Conservation (phyloP, 1,140 invertebrate genomes). For the Plutomurus gul region DNA sequence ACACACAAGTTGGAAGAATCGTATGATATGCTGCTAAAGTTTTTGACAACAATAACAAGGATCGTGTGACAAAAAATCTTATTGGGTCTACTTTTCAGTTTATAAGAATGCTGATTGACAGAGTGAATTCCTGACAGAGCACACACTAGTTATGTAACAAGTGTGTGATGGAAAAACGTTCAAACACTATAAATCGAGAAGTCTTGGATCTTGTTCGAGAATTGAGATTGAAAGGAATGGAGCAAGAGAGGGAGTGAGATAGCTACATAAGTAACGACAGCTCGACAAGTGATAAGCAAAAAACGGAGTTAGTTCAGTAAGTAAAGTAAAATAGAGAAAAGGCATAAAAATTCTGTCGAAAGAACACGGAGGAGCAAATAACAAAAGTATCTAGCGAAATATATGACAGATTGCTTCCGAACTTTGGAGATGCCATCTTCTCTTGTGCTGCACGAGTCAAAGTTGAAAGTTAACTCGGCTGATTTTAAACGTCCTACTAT, state of each 20-base stretch:
- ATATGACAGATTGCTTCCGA: slow-evolving; percentile 24
- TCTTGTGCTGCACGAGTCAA: neutral
- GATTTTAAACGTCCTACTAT: neutral
- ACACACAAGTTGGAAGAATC: no score
- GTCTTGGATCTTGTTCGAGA: neutral
- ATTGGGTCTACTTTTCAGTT: slow-evolving; percentile 14
- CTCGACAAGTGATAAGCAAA: slow-evolving; percentile 23
- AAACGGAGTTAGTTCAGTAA: neutral
- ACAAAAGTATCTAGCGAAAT: slow-evolving; percentile 18
- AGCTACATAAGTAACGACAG: no score
- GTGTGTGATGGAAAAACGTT: slow-evolving; percentile 6
- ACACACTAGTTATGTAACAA: slow-evolving; percentile 14
- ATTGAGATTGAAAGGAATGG: neutral
- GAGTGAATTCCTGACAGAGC: neutral
- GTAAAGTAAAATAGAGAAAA: neutral
- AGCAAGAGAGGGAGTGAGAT: no score
- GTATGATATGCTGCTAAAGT: no score
- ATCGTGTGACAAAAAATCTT: neutral
- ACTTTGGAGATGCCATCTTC: neutral
- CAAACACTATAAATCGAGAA: slow-evolving; percentile 1
- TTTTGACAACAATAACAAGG: slow-evolving; percentile 5
- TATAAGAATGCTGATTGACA: neutral
- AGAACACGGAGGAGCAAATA: slow-evolving; percentile 10
- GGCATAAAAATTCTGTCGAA: neutral
- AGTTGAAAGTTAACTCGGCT: neutral